Percentiles rank a stretch among this genome's conserved stretches.
phyloP scores from a whole-genome alignment of 2,888 invertebrate species.

The Dynastes tityus region DNA sequence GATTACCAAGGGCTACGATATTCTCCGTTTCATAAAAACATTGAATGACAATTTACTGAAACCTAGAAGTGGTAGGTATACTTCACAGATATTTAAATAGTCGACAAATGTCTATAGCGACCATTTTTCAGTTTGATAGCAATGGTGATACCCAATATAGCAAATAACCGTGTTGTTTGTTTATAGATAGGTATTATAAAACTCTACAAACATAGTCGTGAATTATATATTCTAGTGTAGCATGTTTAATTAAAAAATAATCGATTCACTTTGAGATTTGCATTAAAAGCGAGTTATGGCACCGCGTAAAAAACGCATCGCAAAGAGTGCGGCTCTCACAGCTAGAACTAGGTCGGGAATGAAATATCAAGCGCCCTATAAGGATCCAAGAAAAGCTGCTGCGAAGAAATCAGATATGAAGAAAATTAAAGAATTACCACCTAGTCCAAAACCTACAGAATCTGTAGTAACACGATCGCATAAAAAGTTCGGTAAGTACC shows the following conservation, averaged over 20 bases:
- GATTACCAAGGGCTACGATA: no score
- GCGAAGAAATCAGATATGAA: slow-evolving; percentile 36
- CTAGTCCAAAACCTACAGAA: slow-evolving; percentile 20
- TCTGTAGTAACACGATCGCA: slow-evolving; percentile 61
- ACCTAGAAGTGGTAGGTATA: no score
- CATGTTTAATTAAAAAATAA: neutral
- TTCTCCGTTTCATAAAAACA: no score
- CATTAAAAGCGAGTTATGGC: slow-evolving; percentile 47
- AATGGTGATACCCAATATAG: no score
- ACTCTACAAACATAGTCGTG: no score
- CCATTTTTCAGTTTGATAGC: no score
- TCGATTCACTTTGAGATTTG: neutral
- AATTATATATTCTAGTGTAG: neutral
- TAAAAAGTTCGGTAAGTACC: slow-evolving; percentile 76
- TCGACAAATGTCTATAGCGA: no score
- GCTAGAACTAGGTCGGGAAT: slow-evolving; percentile 51
- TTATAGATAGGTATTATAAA: no score
- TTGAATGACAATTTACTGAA: no score
- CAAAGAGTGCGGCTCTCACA: slow-evolving; percentile 46
- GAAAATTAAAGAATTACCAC: slow-evolving; percentile 10
- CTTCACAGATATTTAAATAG: no score
- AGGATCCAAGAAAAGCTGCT: neutral
- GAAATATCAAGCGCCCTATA: slow-evolving; percentile 36
- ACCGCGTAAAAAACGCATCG: slow-evolving; percentile 55
- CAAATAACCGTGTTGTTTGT: no score